Percentiles rank a stretch among this genome's conserved stretches.
Evolutionary conservation across 2,113 vertebrate species (phyloP).

Genomic region (Heloderma charlesbogerti): DNA sequence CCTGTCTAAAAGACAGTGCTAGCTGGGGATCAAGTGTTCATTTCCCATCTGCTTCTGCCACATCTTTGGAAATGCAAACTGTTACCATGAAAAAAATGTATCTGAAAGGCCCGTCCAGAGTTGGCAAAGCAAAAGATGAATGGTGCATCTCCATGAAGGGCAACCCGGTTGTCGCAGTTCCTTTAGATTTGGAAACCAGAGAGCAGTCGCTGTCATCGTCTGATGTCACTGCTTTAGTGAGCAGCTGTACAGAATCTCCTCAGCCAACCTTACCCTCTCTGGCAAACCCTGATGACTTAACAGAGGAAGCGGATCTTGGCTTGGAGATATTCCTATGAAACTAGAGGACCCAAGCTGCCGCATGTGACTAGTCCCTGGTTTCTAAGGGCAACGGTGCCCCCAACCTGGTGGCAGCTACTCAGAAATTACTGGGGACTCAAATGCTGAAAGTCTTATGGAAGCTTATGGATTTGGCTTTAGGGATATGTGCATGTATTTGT

Average conservation of each 20-base stretch:
- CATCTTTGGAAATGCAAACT: neutral
- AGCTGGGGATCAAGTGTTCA: neutral
- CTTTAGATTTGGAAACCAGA: too few species aligned
- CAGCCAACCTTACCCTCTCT: neutral
- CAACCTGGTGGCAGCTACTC: neutral
- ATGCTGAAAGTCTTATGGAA: neutral
- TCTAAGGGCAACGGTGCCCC: neutral
- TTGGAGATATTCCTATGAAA: neutral
- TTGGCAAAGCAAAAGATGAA: neutral
- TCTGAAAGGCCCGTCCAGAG: neutral
- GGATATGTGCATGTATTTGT: neutral
- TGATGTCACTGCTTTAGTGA: neutral
- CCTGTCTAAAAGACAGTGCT: neutral
- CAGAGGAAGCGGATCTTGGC: neutral
- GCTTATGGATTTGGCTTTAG: neutral
- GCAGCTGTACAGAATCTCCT: neutral
- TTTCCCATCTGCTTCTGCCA: neutral
- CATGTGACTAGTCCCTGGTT: neutral
- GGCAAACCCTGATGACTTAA: neutral
- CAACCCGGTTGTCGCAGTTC: neutral
- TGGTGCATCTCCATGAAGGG: neutral
- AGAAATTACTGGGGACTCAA: neutral
- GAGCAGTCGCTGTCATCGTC: neutral
- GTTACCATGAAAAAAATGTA: too few species aligned
- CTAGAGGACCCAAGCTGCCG: neutral